Conservation (phyloP, 2,797 vertebrate species). For the Scyliorhinus canicula region DNA sequence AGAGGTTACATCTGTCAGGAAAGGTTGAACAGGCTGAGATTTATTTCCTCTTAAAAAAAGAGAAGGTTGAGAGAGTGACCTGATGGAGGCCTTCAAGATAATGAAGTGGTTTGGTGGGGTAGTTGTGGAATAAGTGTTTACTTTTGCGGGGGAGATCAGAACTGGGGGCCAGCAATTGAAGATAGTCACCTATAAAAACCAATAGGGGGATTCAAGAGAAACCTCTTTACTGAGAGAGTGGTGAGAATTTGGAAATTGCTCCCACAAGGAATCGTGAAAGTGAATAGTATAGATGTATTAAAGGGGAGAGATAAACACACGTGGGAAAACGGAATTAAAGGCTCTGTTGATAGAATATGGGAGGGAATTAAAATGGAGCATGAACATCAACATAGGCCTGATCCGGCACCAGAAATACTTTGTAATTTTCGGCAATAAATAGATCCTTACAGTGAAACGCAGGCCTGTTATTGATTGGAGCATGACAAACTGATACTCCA, state of each 20-base stretch:
- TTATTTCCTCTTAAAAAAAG: too few relatives aligned
- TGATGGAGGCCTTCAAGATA: too few relatives aligned
- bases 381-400: not conserved
- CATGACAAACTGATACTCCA: not conserved
- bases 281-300: not conserved
- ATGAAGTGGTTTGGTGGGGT: too few relatives aligned
- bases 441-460: not conserved
- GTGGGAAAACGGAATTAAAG: not conserved
- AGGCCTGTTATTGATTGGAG: not conserved
- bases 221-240: not conserved
- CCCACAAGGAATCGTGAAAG: too few relatives aligned
- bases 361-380: too few relatives aligned
- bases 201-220: not conserved
- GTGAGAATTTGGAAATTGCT: not conserved
- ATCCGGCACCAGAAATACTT: not conserved
- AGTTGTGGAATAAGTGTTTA: too few relatives aligned
- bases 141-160: not conserved
- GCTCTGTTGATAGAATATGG: too few relatives aligned
- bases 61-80: too few relatives aligned
- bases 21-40: not conserved
- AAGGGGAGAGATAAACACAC: not conserved
- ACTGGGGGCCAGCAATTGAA: not conserved
- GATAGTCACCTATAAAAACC: not conserved
- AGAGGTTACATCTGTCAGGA: not conserved
- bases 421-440: not conserved